Evolutionary conservation across 2,797 vertebrate genomes (phyloP).

Genomic region (Betta splendens): DNA sequence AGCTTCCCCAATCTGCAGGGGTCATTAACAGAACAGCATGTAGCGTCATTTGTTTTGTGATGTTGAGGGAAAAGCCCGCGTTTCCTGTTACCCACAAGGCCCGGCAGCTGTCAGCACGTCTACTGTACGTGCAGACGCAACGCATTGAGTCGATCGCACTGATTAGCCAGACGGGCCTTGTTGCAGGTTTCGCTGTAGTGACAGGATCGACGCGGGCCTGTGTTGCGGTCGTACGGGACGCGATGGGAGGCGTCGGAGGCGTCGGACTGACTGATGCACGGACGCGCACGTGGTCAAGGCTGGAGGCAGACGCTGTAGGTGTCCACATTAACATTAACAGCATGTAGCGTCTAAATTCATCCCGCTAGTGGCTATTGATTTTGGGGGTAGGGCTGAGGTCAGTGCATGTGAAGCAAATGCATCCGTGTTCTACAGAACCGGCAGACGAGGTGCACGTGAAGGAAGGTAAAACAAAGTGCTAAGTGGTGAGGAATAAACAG

Average conservation of each 20-base stretch:
- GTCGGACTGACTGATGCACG: constrained; percentile 22
- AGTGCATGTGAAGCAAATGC: constrained; percentile 6
- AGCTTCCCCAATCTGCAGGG: constrained; percentile 8
- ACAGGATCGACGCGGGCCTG: constrained; percentile 74
- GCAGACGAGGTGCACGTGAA: neutral
- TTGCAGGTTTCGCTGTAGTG: too few species aligned
- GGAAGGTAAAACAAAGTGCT: neutral
- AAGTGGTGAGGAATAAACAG: neutral
- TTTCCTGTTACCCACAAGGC: constrained; percentile 24
- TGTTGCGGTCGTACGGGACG: constrained; percentile 63
- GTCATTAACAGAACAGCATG: constrained; percentile 1
- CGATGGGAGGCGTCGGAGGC: constrained; percentile 29
- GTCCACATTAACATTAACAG: constrained; percentile 42
- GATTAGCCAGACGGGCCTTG: constrained; percentile 82
- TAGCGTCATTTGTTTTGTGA: constrained; percentile 7
- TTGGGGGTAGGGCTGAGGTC: constrained; percentile 11
- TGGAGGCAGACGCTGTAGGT: constrained; percentile 12
- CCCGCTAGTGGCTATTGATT: constrained; percentile 42
- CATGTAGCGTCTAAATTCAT: constrained; percentile 27
- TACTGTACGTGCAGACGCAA: constrained; percentile 63
- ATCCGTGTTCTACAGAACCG: constrained; percentile 16
- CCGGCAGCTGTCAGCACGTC: constrained; percentile 54
- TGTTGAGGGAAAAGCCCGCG: constrained; percentile 1
- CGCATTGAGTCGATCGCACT: constrained; percentile 79
- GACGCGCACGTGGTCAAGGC: constrained; percentile 11